Base-by-base conservation (phyloP, 2,888 invertebrate genomes). In the Dyspetes luteomarginatus region DNA sequence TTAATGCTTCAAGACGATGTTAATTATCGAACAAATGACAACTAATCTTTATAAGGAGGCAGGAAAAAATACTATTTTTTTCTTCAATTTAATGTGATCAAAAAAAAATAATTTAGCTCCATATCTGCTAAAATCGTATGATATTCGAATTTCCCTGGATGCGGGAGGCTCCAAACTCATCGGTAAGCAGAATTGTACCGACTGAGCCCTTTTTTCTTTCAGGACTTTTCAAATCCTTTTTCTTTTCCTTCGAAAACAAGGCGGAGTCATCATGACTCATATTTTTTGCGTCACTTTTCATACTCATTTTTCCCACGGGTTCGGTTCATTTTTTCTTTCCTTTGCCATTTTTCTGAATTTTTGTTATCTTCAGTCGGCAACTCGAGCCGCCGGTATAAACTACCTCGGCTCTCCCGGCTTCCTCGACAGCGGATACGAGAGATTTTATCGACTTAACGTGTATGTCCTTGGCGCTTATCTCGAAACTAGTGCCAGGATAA, bases 391-490 rank as follows among this genome's bases (percentile, higher is more conserved):
- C 92, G 15, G 91, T 87, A 71, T 91, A 92, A 17, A 88, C 84
- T 1, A 91, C 92, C 62, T 91, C 91, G 3, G 91, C 90, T 58
- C 90, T 88, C 2, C 90, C 91, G 0, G 90, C 91, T 9, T 92
- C 92, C 80, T 92, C 92, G 28, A 90, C 84, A 5, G 90, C 90
- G 9, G 90, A 83, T 0, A 92, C 91, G 67, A 92, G 83, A 2
- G 91, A 87, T 65, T 92, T 92, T 30, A 92, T 87, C 50, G 92
- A 89, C 52, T 87, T 90, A 3, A 90, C 89, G 71, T 90, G 86
- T 15, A 92, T 88, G 79, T 92, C 91, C 68, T 92, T 92, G 15
- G 91, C 90, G 81, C 91, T 91, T 75, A 92, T 86, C 79, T 92
- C 91, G 55, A 92, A 84, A 9, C 86, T 85, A 3, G 88, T 88